These are phyloP conservation scores for Melanitta fusca DNA, from an alignment of 2,797 vertebrate species.

Conservation along the genomic window DNA sequence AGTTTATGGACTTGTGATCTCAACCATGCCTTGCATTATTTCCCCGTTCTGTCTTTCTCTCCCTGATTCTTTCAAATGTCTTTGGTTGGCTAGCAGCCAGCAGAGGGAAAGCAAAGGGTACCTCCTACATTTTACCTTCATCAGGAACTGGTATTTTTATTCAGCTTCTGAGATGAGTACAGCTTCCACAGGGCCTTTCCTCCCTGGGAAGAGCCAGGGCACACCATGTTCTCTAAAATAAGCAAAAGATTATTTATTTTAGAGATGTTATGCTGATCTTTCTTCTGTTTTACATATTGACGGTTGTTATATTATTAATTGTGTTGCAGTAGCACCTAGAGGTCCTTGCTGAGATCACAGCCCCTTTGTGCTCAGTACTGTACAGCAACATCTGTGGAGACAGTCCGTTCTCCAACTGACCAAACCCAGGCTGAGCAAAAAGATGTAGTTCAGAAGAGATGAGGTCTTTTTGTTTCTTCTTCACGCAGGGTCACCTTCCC, in stretches of 20 bases:
- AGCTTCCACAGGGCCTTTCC: neutral
- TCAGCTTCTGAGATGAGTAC: neutral
- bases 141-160: neutral
- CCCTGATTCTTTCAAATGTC: neutral
- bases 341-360: constrained; percentile 46
- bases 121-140: neutral
- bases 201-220: neutral
- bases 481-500: neutral
- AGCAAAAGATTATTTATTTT: neutral
- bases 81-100: neutral
- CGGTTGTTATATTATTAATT: neutral
- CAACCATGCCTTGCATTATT: neutral
- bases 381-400: neutral
- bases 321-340: constrained; percentile 60
- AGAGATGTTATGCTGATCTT: neutral
- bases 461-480: neutral
- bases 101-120: neutral
- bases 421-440: neutral
- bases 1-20: neutral
- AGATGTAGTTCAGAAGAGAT: neutral
- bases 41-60: neutral
- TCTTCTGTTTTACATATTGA: neutral
- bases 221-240: neutral
- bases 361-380: neutral
- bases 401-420: neutral